Evolutionary conservation across 2,797 vertebrate species (phyloP), one percentile per base, ranked within the genome.

Genomic region (Siniperca undulata): DNA sequence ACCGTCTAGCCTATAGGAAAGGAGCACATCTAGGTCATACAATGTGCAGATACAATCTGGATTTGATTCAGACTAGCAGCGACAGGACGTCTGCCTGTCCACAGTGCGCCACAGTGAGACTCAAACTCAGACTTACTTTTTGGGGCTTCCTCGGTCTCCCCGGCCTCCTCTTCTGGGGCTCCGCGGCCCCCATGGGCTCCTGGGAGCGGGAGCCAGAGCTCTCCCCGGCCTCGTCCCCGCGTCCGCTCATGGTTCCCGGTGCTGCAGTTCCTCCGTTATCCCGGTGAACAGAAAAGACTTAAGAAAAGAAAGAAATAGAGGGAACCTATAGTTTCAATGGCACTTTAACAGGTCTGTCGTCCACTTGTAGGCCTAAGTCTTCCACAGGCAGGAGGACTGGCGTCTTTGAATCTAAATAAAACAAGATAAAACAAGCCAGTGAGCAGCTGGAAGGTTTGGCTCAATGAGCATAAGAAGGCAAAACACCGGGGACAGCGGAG

Each of bases 131-230:
- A 96, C 97, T 97, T 95, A 98, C 97, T 97, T 98, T 97, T 70
- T 94, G 97, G 86, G 97, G 97, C 92, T 98, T 98, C 96, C 97
- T 96, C 90, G 97, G 97, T 97, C 97, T 97, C 89, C 97, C 97
- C 90, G 97, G 97, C 95, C 97, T 96, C 93, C 97, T 94, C 96
- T 97, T 98, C 95, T 95, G 97, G 58, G 97, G 95, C 93, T 96
- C 96, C 86, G 96, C 91, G 90, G 96, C 92, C 96, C 96, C 95
- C 93, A 96, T 78, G 58, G 85, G 81, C 81, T 87, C 88, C 83
- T 88, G 90, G 64, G 88, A 87, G 59, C 96, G 30, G 30, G 30
- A 30, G 30, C 30, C 96, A 67, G 97, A 97, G 92, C 97, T 94
- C 93, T 97, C 97, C 91, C 96, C 96, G 93, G 96, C 94, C 96